A percentile compares a stretch with the other conserved stretches of the same genome.
Conservation (phyloP, 2,113 vertebrate species). For the Phyllostomus discolor region DNA sequence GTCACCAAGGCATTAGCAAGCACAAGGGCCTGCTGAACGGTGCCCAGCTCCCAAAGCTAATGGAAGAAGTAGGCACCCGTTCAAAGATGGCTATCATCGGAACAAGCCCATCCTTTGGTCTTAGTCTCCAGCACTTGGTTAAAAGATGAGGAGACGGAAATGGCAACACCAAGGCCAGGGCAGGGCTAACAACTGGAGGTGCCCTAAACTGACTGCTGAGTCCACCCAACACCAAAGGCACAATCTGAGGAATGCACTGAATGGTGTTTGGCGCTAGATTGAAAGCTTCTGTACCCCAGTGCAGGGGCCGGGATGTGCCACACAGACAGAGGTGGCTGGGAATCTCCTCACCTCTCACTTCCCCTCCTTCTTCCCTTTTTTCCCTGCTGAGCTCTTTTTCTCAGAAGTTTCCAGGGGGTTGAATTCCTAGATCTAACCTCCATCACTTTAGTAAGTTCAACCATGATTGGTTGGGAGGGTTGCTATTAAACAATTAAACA, state of each 20-base stretch:
- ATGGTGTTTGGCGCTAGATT: not conserved
- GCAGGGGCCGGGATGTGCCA: not conserved
- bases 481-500: not conserved
- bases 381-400: not conserved
- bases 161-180: no score
- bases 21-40: not conserved
- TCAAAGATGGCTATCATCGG: not conserved
- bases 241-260: not conserved
- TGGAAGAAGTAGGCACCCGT: not conserved
- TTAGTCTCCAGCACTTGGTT: not conserved
- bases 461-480: not conserved
- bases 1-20: not conserved
- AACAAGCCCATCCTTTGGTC: not conserved
- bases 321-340: no score
- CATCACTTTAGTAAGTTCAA: not conserved
- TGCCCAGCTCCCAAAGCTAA: not conserved
- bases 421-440: not conserved
- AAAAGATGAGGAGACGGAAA: not conserved
- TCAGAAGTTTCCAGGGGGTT: not conserved
- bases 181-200: not conserved
- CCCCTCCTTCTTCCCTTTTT: not conserved
- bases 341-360: not conserved
- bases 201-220: no score
- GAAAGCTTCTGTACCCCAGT: not conserved
- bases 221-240: not conserved